Conservation (phyloP, 1,140 invertebrate genomes). For the Onthophagus taurus region DNA sequence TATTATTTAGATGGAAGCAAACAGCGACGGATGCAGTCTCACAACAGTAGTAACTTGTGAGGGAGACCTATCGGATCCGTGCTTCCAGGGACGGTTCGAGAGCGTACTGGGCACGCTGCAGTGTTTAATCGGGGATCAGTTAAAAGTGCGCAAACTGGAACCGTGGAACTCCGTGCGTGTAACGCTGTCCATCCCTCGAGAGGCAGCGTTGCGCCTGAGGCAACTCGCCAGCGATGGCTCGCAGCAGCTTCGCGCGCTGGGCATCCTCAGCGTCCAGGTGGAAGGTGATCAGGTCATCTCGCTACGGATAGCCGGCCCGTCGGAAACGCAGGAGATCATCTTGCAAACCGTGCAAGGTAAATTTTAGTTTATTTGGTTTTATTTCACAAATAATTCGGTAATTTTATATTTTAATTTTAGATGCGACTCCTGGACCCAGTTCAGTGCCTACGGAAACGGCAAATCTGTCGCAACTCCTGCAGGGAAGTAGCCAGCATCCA, state of each 20-base stretch:
- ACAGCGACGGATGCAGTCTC: conserved; percentile 57
- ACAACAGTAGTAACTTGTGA: conserved; percentile 68
- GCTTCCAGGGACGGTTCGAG: conserved; percentile 59
- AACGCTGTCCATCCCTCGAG: conserved; percentile 90
- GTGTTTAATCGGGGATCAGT: conserved; percentile 59
- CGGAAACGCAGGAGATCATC: conserved; percentile 64
- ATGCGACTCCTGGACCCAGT: conserved; percentile 9
- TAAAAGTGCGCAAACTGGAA: conserved; percentile 75
- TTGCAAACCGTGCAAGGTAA: conserved; percentile 44
- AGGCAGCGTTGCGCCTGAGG: conserved; percentile 81
- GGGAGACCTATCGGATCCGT: conserved; percentile 66
- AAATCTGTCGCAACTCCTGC: conserved; percentile 20
- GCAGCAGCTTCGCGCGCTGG: conserved; percentile 75
- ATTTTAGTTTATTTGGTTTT: conserved; percentile 4
- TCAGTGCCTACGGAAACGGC: conserved; percentile 8
- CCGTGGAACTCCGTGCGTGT: conserved; percentile 97
- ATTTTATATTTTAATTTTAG: conserved; percentile 2
- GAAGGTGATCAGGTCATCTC: conserved; percentile 93
- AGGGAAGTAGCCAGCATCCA: not conserved
- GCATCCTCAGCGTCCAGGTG: conserved; percentile 91
- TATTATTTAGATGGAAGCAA: conserved; percentile 56
- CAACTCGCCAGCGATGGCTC: conserved; percentile 85
- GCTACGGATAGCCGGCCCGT: conserved; percentile 67
- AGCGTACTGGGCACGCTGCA: conserved; percentile 57
- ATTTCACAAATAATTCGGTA: not conserved